Percentiles rank a stretch among this genome's conserved stretches.
phyloP scores from a whole-genome alignment of 2,888 invertebrate genomes.

The Cactoblastis cactorum region DNA sequence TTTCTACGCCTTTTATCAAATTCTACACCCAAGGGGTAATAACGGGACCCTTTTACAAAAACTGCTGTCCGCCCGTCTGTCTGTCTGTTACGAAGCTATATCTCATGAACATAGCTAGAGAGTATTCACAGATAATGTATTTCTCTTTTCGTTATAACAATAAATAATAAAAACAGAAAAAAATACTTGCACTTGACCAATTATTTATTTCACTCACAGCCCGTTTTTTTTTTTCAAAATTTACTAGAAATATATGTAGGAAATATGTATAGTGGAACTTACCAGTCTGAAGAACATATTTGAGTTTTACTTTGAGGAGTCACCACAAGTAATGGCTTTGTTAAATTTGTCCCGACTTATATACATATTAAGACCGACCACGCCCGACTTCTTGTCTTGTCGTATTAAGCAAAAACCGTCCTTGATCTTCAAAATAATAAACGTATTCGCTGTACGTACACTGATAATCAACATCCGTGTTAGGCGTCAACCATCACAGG shows the following conservation, averaged over 20 bases:
- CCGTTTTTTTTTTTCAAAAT: too few relatives aligned
- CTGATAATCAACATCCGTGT: conserved; percentile 37
- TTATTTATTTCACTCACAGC: too few relatives aligned
- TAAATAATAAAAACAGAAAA: too few relatives aligned
- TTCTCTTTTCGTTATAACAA: too few relatives aligned
- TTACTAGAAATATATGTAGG: not conserved
- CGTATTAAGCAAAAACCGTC: conserved; percentile 59
- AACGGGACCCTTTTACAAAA: too few relatives aligned
- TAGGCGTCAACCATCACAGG: conserved; percentile 21
- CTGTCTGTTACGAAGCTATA: too few relatives aligned
- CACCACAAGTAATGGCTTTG: conserved; percentile 62
- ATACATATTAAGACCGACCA: conserved; percentile 55
- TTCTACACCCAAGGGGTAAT: too few relatives aligned
- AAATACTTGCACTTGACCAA: too few relatives aligned
- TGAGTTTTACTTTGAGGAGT: conserved; percentile 49
- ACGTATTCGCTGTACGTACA: conserved; percentile 45
- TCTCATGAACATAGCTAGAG: too few relatives aligned
- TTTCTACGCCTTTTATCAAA: too few relatives aligned
- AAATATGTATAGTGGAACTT: conserved; percentile 29
- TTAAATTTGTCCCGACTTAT: conserved; percentile 46
- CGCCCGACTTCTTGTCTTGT: conserved; percentile 54
- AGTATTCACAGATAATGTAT: too few relatives aligned
- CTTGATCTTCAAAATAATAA: conserved; percentile 71
- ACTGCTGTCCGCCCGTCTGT: not conserved
- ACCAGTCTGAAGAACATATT: conserved; percentile 73